Conservation (phyloP, 2,888 invertebrate species). For the Tenthredo mesomela region DNA sequence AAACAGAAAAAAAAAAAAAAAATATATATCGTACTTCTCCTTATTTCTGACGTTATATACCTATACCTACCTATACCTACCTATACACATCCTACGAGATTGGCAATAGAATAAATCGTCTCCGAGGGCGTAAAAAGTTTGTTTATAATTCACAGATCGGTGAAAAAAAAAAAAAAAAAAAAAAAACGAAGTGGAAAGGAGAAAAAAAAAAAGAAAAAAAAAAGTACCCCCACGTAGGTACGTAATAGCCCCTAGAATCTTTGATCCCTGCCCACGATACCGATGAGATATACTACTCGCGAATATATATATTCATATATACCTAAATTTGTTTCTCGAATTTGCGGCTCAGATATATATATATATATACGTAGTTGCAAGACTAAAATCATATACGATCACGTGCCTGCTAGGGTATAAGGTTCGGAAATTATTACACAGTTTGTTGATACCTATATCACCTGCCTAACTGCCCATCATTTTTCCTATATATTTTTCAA, state of each 20-base stretch:
- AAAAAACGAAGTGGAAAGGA: no score
- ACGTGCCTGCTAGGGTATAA: background rate
- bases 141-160: conserved; percentile 35
- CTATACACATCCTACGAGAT: background rate
- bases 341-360: background rate
- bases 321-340: background rate
- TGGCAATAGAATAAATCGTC: background rate
- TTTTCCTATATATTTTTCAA: background rate
- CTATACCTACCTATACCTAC: background rate
- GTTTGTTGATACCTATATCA: conserved; percentile 32
- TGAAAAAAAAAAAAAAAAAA: background rate
- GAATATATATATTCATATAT: background rate
- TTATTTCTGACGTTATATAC: background rate
- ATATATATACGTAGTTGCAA: background rate
- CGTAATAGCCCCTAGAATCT: conserved; percentile 5
- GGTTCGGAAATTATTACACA: background rate
- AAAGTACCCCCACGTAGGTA: background rate
- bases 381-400: background rate
- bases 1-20: no score
- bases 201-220: no score
- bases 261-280: background rate
- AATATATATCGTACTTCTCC: no score
- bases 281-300: background rate
- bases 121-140: background rate
- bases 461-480: background rate